phyloP scores from a whole-genome alignment of 2,113 vertebrate species.

The Microtus montanus region DNA sequence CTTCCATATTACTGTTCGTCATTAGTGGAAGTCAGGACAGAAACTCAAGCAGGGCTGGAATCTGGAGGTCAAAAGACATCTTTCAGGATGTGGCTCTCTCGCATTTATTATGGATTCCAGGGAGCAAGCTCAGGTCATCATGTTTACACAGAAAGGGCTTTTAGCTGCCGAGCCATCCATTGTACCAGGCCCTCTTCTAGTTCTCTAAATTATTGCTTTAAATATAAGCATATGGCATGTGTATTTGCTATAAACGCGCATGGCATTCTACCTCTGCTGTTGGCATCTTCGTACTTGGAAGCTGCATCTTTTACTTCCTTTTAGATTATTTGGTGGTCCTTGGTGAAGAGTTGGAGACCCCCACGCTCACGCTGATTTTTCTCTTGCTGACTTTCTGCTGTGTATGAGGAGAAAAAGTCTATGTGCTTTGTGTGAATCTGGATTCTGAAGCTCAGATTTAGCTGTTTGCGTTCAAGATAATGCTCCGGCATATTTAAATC shows the following conservation, averaged over 20 bases:
- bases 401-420: neutral
- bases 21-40: neutral
- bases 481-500: neutral
- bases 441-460: neutral
- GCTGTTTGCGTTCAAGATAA: neutral
- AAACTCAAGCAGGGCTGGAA: neutral
- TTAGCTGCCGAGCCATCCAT: neutral
- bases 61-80: neutral
- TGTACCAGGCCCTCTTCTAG: neutral
- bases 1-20: neutral
- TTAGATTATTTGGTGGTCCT: neutral
- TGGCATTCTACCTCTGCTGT: neutral
- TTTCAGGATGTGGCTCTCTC: neutral
- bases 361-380: neutral
- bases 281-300: neutral
- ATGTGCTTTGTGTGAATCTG: neutral
- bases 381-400: neutral
- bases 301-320: neutral
- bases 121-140: neutral
- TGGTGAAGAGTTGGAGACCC: neutral
- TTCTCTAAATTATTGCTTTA: neutral
- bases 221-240: neutral
- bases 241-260: neutral
- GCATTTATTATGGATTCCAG: neutral
- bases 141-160: neutral